These are phyloP conservation scores for Tribolium castaneum DNA, from an alignment of 1,140 invertebrate species.

Conservation along the genomic window DNA sequence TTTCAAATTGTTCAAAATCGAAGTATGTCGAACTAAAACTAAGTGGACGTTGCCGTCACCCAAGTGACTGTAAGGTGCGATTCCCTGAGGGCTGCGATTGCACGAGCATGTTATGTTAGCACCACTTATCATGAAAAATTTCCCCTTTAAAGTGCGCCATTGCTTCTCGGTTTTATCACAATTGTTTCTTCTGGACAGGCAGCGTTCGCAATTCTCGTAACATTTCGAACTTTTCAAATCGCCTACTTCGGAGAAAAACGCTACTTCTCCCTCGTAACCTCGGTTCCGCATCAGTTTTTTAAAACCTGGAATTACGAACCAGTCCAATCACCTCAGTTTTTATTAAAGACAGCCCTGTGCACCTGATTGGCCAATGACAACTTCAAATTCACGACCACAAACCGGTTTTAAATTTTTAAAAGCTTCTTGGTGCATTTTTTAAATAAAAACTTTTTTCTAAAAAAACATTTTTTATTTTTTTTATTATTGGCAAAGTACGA, in stretches of 20 bases:
- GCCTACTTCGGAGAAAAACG: slow-evolving; percentile 65
- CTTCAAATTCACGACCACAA: too few species aligned
- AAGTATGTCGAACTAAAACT: slow-evolving; percentile 80
- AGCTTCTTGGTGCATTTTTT: too few species aligned
- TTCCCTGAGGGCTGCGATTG: slow-evolving; percentile 78
- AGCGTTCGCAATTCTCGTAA: slow-evolving; percentile 57
- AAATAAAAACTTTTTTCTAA: too few species aligned
- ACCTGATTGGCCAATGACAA: too few species aligned
- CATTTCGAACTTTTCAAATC: slow-evolving; percentile 51
- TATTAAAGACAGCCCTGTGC: too few species aligned
- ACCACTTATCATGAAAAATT: slow-evolving; percentile 83
- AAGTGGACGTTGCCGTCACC: slow-evolving; percentile 86
- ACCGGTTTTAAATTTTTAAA: too few species aligned
- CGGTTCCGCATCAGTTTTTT: slow-evolving; percentile 79
- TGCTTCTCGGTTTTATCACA: slow-evolving; percentile 50
- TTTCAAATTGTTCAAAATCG: slow-evolving; percentile 78
- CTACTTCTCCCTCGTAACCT: slow-evolving; percentile 79
- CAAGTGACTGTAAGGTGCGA: slow-evolving; percentile 83
- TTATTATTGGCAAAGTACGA: too few species aligned
- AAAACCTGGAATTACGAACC: slow-evolving; percentile 67
- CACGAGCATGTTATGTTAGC: slow-evolving; percentile 86
- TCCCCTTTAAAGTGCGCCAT: slow-evolving; percentile 76
- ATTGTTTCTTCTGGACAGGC: slow-evolving; percentile 43
- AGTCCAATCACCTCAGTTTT: too few species aligned
- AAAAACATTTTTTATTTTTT: too few species aligned